Conservation (phyloP, 2,113 vertebrate species). For the Psephotus haematonotus region DNA sequence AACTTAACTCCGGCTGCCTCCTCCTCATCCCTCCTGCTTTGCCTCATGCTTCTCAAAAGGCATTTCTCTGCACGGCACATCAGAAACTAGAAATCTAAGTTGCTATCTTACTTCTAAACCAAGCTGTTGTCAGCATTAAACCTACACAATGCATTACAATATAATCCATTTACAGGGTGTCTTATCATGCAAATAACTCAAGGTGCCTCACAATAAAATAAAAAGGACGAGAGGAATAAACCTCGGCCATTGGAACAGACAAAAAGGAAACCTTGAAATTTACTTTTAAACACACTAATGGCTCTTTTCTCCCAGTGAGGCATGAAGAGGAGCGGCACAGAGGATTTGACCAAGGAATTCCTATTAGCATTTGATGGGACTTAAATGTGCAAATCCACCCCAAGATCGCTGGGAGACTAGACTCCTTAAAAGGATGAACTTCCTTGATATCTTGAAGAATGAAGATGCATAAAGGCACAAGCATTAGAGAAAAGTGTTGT, state of each 20-base stretch:
- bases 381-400: conserved; percentile 34
- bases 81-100: conserved; percentile 44
- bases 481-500: neutral
- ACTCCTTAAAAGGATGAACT: neutral
- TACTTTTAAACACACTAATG: conserved; percentile 56
- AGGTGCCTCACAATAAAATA: conserved; percentile 69
- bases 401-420: neutral
- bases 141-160: conserved; percentile 46
- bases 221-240: conserved; percentile 58
- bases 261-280: conserved; percentile 66
- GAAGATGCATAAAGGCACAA: neutral
- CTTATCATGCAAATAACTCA: conserved; percentile 67
- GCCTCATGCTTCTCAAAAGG: conserved; percentile 52
- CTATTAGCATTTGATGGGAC: conserved; percentile 43
- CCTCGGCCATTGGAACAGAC: neutral
- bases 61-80: conserved; percentile 38
- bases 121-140: conserved; percentile 60
- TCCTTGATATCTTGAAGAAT: neutral
- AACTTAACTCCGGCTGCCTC: conserved; percentile 34
- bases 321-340: neutral
- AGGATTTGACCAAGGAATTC: conserved; percentile 51
- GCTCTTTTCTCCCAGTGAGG: conserved; percentile 58
- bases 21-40: conserved; percentile 42
- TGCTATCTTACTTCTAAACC: conserved; percentile 57
- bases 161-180: conserved; percentile 58